phyloP scores from a whole-genome alignment of 2,888 invertebrate species.

The Pimpla rufipes region DNA sequence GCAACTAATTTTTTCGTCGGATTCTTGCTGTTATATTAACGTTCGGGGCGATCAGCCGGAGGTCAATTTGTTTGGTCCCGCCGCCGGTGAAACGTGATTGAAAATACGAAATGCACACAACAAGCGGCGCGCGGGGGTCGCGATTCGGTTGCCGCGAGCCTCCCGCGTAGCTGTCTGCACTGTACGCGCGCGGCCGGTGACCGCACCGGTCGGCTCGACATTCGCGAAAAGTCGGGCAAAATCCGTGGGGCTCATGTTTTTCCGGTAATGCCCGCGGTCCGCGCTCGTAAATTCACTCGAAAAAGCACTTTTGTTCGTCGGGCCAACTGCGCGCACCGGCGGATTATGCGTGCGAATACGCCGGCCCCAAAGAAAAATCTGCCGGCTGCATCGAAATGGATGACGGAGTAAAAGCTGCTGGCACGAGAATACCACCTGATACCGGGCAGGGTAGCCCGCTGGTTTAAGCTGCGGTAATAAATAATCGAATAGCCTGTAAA shows the following conservation, averaged over 20 bases:
- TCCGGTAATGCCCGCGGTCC: slow-evolving; percentile 68
- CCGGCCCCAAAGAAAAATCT: slow-evolving; percentile 36
- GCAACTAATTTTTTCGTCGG: slow-evolving; percentile 31
- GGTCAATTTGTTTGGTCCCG: slow-evolving; percentile 33
- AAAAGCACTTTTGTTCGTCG: slow-evolving; percentile 78
- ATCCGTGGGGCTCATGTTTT: slow-evolving; percentile 74
- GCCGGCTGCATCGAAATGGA: slow-evolving; percentile 51
- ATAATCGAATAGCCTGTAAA: slow-evolving; percentile 8
- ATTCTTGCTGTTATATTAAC: slow-evolving; percentile 13
- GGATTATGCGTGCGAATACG: slow-evolving; percentile 53
- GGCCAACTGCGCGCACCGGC: slow-evolving; percentile 61
- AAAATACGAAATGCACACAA: slow-evolving; percentile 30
- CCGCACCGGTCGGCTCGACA: slow-evolving; percentile 5
- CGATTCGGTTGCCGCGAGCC: slow-evolving; percentile 13
- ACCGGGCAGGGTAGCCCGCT: neutral
- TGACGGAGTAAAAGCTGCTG: slow-evolving; percentile 46
- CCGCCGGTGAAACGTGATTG: slow-evolving; percentile 44
- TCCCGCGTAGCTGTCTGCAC: neutral
- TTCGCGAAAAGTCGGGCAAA: slow-evolving; percentile 39
- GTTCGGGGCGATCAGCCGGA: slow-evolving; percentile 7
- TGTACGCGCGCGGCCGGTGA: slow-evolving; percentile 1
- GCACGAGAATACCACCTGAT: slow-evolving; percentile 41
- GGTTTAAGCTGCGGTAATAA: slow-evolving; percentile 17
- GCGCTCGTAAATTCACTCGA: slow-evolving; percentile 80
- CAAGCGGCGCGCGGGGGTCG: neutral